These are phyloP conservation scores for Zaprionus kolodkinae DNA, from an alignment of 1,140 invertebrate species.

Conservation along the genomic window DNA sequence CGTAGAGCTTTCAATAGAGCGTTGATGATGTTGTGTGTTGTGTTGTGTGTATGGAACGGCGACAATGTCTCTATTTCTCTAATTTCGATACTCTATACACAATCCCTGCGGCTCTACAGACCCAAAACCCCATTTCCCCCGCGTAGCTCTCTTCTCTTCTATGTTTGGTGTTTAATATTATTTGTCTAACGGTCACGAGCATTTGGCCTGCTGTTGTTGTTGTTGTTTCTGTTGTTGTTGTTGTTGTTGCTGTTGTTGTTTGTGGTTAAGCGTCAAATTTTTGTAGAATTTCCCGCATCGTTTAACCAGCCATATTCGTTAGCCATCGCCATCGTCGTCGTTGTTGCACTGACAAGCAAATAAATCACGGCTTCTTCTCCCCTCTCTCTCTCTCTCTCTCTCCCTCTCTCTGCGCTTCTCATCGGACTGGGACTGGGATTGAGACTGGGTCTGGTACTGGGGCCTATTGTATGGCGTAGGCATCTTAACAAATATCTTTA, in stretches of 20 bases:
- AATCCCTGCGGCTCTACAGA: constrained; percentile 48
- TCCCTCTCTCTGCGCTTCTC: no score
- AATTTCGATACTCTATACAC: constrained; percentile 50
- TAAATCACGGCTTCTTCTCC: constrained; percentile 62
- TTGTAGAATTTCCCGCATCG: constrained; percentile 78
- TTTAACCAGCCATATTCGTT: constrained; percentile 72
- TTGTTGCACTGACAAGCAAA: constrained; percentile 76
- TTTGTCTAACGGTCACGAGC: constrained; percentile 81
- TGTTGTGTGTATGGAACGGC: constrained; percentile 65
- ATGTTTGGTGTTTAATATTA: constrained; percentile 75
- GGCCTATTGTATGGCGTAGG: constrained; percentile 66
- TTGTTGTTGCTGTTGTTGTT: constrained; percentile 45
- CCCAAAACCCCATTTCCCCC: not conserved
- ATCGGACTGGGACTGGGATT: no score
- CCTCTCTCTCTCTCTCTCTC: not conserved
- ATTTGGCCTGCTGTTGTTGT: constrained; percentile 60
- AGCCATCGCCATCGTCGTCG: constrained; percentile 19
- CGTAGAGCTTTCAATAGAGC: constrained; percentile 70
- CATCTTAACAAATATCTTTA: constrained; percentile 67
- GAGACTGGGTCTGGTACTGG: not conserved
- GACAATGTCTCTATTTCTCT: constrained; percentile 81
- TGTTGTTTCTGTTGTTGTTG: no score
- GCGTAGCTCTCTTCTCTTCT: not conserved
- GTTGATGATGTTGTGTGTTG: constrained; percentile 79
- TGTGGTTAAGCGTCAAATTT: constrained; percentile 61